Evolutionary conservation across 1,140 invertebrate species (phyloP).

Genomic region (Zophobas atratus): DNA sequence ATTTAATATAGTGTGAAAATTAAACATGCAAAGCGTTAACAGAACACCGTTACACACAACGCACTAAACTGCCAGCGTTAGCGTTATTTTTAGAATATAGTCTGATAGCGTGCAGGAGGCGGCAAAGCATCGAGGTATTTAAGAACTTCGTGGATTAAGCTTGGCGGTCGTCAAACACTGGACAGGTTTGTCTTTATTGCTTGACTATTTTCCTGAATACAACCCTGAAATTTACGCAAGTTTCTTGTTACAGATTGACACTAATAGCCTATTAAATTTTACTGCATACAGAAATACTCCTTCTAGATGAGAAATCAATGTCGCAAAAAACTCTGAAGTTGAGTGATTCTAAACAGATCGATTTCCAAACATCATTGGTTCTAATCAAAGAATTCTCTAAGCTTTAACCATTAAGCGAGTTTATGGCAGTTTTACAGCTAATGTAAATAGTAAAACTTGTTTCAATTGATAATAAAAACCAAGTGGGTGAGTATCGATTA

Average conservation of each 20-base stretch:
- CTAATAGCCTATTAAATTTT: too few species aligned
- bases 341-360: too few species aligned
- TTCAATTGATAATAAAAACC: conserved; percentile 1
- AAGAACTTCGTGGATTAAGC: background rate
- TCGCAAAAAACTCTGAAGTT: too few species aligned
- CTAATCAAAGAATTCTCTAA: too few species aligned
- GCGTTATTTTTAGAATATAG: background rate
- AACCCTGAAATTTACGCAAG: too few species aligned
- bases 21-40: conserved; percentile 6
- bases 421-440: conserved; percentile 11
- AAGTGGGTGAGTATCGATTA: background rate
- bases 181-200: too few species aligned
- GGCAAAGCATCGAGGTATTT: background rate
- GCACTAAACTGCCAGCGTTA: too few species aligned
- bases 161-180: background rate
- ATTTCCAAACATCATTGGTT: too few species aligned
- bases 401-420: background rate
- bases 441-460: background rate
- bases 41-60: background rate
- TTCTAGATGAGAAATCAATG: too few species aligned
- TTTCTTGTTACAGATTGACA: too few species aligned
- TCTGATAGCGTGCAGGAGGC: background rate
- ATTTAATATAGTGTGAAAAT: conserved; percentile 3
- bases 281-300: too few species aligned
- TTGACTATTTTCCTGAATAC: too few species aligned